A percentile compares a stretch with the other conserved stretches of the same genome.
These are phyloP conservation scores for Whitmania pigra DNA, from an alignment of 1,140 invertebrate genomes.

Conservation along the genomic window DNA sequence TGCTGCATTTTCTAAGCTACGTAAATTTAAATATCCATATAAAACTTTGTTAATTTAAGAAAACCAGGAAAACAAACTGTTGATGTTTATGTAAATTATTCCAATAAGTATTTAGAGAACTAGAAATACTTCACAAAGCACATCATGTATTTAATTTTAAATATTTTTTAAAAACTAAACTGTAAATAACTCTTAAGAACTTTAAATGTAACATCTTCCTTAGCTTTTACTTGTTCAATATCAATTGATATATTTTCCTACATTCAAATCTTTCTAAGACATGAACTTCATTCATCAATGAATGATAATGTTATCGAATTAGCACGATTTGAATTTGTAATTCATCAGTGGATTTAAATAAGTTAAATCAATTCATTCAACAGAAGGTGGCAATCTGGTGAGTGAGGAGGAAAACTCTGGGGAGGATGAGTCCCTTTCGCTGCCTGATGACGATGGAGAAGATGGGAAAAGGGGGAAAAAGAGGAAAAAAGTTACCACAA, in stretches of 20 bases:
- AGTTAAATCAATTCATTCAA: constrained; percentile 10
- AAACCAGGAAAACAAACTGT: no score
- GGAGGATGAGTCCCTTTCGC: constrained; percentile 32
- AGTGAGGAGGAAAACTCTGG: constrained; percentile 37
- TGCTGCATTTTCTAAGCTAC: no score
- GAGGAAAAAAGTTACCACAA: constrained; percentile 3
- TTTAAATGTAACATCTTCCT: no score
- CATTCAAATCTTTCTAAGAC: background rate
- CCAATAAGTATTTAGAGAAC: no score
- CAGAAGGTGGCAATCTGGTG: constrained; percentile 28
- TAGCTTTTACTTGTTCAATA: no score
- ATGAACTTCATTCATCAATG: background rate
- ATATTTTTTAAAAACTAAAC: no score
- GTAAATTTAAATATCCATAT: no score
- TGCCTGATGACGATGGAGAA: constrained; percentile 21
- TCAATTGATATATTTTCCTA: background rate
- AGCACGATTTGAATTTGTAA: background rate
- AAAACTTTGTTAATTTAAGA: no score
- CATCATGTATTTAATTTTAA: no score
- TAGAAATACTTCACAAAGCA: background rate
- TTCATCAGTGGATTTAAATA: background rate
- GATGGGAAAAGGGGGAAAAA: constrained; percentile 28
- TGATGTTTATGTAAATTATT: no score
- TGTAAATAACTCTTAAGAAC: no score
- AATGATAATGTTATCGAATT: background rate